Conservation (phyloP, 2,888 invertebrate genomes). For the Agriopis aurantiaria region DNA sequence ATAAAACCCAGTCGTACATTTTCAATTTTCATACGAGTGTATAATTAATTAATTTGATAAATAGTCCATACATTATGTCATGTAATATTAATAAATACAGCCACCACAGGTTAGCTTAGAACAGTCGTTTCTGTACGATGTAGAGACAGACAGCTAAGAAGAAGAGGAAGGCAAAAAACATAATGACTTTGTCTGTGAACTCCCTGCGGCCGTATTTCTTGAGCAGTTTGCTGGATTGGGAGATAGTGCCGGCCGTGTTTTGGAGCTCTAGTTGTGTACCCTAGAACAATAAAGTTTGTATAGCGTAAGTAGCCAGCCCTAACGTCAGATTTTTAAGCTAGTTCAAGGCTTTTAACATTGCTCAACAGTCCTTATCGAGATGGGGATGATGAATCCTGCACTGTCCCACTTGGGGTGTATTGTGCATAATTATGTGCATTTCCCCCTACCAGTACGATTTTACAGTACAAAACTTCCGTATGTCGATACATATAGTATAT, state of each 20-base stretch:
- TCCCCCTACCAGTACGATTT: too few relatives aligned
- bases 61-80: slow-evolving; percentile 30
- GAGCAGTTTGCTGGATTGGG: slow-evolving; percentile 95
- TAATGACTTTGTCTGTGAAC: slow-evolving; percentile 97
- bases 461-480: too few relatives aligned
- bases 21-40: background rate
- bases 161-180: slow-evolving; percentile 94
- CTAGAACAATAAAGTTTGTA: slow-evolving; percentile 59
- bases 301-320: background rate
- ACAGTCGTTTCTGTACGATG: slow-evolving; percentile 95
- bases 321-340: background rate
- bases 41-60: slow-evolving; percentile 24
- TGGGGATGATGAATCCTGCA: too few relatives aligned
- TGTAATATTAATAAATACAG: slow-evolving; percentile 26
- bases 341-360: background rate
- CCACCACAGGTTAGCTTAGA: slow-evolving; percentile 73
- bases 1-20: background rate
- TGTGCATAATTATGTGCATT: too few relatives aligned
- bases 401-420: too few relatives aligned
- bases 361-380: too few relatives aligned
- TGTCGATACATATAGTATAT: too few relatives aligned
- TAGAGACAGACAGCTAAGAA: slow-evolving; percentile 97
- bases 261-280: slow-evolving; percentile 94
- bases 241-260: slow-evolving; percentile 94
- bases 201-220: slow-evolving; percentile 98